Base-by-base conservation (phyloP, 2,797 vertebrate species). In the Graptemys geographica region DNA sequence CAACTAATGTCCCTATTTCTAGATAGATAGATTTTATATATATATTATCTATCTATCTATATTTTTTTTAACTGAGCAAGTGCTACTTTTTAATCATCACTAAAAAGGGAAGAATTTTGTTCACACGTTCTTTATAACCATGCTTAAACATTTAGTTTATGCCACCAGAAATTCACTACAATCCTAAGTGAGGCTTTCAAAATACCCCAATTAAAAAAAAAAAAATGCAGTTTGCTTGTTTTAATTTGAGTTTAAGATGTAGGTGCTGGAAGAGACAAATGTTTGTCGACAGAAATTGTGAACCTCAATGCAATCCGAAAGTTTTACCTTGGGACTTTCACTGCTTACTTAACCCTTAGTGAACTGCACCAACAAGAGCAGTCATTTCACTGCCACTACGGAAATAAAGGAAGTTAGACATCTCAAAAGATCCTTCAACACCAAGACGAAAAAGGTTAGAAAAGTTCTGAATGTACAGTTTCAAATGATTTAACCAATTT, bases 291-390 rank as follows among this genome's bases (percentile, higher is more conserved):
- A 97, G 93, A 95, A 96, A 95, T 86, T 95, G 96, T 96, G 92
- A 95, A 95, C 95, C 94, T 96, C 87, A 91, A 95, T 95, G 95
- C 94, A 96, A 94, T 93, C 92, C 88, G 93, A 95, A 97, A 96
- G 94, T 96, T 97, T 97, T 97, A 97, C 97, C 96, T 97, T 96
- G 91, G 97, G 94, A 97, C 97, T 96, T 95, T 97, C 92, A 97
- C 97, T 97, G 96, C 96, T 98, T 96, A 97, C 97, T 97, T 97
- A 97, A 97, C 96, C 97, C 95, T 96, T 95, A 97, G 96, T 96
- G 97, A 97, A 98, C 97, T 98, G 97, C 97, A 98, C 96, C 97
- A 98, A 98, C 97, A 98, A 97, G 79, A 98, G 97, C 97, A 98
- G 98, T 96, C 97, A 96, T 89, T 96, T 98, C 97, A 98, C 92